Conservation (phyloP, 2,113 vertebrate species). For the Nycticebus coucang region DNA sequence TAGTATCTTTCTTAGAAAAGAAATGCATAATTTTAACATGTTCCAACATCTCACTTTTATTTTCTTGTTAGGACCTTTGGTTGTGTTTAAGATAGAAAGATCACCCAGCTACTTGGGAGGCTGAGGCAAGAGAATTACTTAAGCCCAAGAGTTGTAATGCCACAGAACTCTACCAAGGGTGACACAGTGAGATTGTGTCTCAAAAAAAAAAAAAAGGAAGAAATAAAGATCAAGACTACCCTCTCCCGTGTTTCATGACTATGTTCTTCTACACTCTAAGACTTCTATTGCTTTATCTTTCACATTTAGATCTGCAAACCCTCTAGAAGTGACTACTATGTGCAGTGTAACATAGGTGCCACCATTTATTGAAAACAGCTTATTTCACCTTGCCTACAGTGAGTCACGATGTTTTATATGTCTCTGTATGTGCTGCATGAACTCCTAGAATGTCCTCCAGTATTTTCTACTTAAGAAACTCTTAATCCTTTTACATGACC, state of each 20-base stretch:
- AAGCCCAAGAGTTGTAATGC: too few relatives aligned
- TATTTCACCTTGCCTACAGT: rapidly evolving
- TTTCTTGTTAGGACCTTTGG: neutral
- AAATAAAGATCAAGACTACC: neutral
- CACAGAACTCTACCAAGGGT: too few relatives aligned
- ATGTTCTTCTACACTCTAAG: neutral
- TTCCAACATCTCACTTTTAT: neutral
- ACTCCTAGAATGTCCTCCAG: neutral
- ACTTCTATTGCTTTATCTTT: neutral
- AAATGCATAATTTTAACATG: neutral
- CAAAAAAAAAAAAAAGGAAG: neutral
- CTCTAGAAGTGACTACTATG: neutral
- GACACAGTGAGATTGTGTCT: too few relatives aligned
- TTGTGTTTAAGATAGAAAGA: neutral
- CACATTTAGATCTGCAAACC: neutral
- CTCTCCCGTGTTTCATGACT: neutral
- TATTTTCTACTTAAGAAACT: neutral
- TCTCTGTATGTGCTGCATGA: neutral
- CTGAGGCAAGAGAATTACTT: too few relatives aligned
- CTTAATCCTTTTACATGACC: neutral
- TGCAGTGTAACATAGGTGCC: too few relatives aligned
- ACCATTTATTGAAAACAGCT: neutral
- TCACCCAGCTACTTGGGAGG: too few relatives aligned
- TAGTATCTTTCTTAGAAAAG: neutral
- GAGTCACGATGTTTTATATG: rapidly evolving